Percentiles rank a stretch among this genome's conserved stretches.
Evolutionary conservation across 2,888 invertebrate genomes (phyloP).

Genomic region (Belgica antarctica): DNA sequence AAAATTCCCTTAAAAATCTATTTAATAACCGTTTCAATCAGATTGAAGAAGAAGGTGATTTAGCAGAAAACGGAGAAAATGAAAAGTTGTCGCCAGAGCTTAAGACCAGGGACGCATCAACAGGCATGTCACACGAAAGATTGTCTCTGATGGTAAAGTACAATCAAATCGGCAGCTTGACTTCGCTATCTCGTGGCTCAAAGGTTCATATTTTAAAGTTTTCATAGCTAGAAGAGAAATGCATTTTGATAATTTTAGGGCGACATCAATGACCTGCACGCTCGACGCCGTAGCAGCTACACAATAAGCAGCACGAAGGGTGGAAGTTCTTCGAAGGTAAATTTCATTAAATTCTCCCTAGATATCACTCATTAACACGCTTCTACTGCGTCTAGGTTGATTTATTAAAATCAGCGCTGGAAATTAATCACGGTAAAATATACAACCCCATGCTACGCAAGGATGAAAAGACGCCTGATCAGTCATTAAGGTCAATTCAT

Average conservation of each 20-base stretch:
- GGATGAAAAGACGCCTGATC: slow-evolving; percentile 60
- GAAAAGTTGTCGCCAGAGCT: slow-evolving; percentile 62
- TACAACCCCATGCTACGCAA: slow-evolving; percentile 56
- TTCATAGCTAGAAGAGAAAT: neutral
- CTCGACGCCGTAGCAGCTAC: slow-evolving; percentile 55
- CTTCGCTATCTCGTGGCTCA: slow-evolving; percentile 67
- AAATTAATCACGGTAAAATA: slow-evolving; percentile 61
- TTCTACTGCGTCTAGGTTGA: slow-evolving; percentile 55
- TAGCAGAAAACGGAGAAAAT: slow-evolving; percentile 60
- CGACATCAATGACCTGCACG: slow-evolving; percentile 54
- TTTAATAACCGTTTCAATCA: neutral
- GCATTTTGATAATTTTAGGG: slow-evolving; percentile 48
- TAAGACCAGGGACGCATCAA: slow-evolving; percentile 65
- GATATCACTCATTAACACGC: neutral
- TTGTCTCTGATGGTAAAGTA: slow-evolving; percentile 72
- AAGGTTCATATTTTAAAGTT: slow-evolving; percentile 57
- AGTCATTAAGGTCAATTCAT: slow-evolving; percentile 58
- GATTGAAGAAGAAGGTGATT: slow-evolving; percentile 50
- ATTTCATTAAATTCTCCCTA: neutral
- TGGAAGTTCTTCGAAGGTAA: slow-evolving; percentile 56
- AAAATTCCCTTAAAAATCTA: no score
- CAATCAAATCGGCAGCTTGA: slow-evolving; percentile 72
- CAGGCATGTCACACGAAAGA: slow-evolving; percentile 69
- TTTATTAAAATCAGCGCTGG: slow-evolving; percentile 67
- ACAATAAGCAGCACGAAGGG: slow-evolving; percentile 53